Evolutionary conservation across 2,113 vertebrate species (phyloP), one percentile per base, ranked within the genome.

Genomic region (Ptilorrhoa leucosticta): DNA sequence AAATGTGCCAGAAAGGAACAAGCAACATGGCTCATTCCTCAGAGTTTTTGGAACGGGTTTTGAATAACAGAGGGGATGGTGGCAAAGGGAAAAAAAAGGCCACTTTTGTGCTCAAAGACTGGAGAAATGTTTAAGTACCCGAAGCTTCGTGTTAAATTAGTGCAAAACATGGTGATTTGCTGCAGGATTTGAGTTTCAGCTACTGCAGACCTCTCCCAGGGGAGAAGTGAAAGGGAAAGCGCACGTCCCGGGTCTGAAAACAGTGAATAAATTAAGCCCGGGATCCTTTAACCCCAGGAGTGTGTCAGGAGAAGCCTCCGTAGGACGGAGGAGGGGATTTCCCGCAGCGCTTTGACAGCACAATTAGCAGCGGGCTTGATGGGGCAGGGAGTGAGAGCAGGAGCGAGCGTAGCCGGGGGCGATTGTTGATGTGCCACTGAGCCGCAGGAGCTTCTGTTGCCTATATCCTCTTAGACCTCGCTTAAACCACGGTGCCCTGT

Each of bases 131-230:
- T 81, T 23, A 47, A 83, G 78, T 26, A 90, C 60, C 58, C 60
- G 8, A 45, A 90, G 66, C 85, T 94, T 96, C 56, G 1, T 21
- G 82, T 91, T 88, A 86, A 92, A 95, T 96, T 69, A 88, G 79
- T 16, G 51, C 79, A 87, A 86, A 96, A 58, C 90, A 35, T 0
- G 12, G 42, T 73, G 82, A 88, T 77, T 48, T 40, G 90, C 91
- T 87, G 83, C 95, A 89, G 93, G 83, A 73, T 31, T 87, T 83
- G 85, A 79, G 81, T 77, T 94, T 78, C 82, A 90, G 63, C 88
- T 90, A 3, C 85, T 80, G 84, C 89, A 83, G 24, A 58, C 45
- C 66, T 65, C 82, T 61, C 91, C 83, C 87, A 1, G 78, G 89
- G 91, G 61, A 85, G 82, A 93, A 40, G 50, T 11, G 68, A 94